Conservation (phyloP, 2,888 invertebrate genomes). For the Theristus sp. region DNA sequence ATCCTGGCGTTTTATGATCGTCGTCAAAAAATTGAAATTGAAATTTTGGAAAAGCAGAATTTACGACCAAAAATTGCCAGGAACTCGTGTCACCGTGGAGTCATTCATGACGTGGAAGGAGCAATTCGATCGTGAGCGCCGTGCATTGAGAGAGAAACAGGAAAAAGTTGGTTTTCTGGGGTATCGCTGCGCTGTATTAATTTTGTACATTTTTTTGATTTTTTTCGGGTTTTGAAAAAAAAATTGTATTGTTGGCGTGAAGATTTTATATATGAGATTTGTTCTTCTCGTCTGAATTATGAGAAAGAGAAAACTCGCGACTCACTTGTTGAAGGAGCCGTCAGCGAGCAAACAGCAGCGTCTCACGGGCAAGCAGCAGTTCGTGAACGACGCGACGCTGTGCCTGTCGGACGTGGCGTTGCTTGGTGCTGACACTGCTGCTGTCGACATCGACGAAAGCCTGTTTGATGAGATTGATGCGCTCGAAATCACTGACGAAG, state of each 20-base stretch:
- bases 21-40: no score
- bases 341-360: background rate
- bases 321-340: slow-evolving; percentile 12
- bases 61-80: slow-evolving; percentile 34
- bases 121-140: slow-evolving; percentile 69
- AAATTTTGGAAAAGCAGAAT: no score
- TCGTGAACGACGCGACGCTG: slow-evolving; percentile 73
- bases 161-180: background rate
- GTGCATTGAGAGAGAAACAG: slow-evolving; percentile 11
- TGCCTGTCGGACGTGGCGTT: slow-evolving; percentile 73
- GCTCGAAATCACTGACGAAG: slow-evolving; percentile 45
- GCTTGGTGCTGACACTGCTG: slow-evolving; percentile 40
- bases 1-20: no score
- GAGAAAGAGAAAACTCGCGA: no score
- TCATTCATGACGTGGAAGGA: slow-evolving; percentile 83
- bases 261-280: background rate
- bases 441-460: slow-evolving; percentile 77
- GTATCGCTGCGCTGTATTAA: no score
- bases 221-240: no score
- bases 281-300: background rate
- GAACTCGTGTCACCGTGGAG: slow-evolving; percentile 82
- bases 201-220: no score
- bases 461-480: slow-evolving; percentile 67
- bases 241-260: background rate
- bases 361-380: slow-evolving; percentile 59